phyloP scores from a whole-genome alignment of 2,888 invertebrate genomes.

The Drosophila siamana region DNA sequence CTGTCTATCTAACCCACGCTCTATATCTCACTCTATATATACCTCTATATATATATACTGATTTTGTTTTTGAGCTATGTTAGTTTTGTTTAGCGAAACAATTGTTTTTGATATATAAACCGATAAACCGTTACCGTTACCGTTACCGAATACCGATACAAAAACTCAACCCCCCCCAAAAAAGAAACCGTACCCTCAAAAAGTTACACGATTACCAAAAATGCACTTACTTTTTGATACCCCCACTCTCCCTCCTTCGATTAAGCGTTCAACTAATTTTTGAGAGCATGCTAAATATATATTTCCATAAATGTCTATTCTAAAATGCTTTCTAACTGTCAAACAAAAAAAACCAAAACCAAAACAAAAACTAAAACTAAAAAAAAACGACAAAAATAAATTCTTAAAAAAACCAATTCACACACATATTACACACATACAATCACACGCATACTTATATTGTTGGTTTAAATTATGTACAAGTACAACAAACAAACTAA shows the following conservation, averaged over 20 bases:
- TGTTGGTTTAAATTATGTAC: conserved; percentile 46
- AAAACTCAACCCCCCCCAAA: conserved; percentile 13
- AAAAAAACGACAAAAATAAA: conserved; percentile 34
- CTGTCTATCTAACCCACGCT: conserved; percentile 58
- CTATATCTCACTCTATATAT: conserved; percentile 56
- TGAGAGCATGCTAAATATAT: conserved; percentile 82
- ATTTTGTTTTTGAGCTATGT: conserved; percentile 79
- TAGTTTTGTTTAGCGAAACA: conserved; percentile 73
- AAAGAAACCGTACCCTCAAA: conserved; percentile 22
- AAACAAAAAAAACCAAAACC: conserved; percentile 43
- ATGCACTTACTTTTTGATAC: conserved; percentile 77
- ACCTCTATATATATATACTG: conserved; percentile 62
- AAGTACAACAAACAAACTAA: conserved; percentile 20
- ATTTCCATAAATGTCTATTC: conserved; percentile 82
- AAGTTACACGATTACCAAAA: conserved; percentile 57
- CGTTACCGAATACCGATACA: conserved; percentile 20
- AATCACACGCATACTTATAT: conserved; percentile 21
- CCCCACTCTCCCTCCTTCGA: conserved; percentile 63
- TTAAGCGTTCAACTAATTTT: conserved; percentile 82
- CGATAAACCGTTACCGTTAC: conserved; percentile 21
- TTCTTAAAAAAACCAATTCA: conserved; percentile 40
- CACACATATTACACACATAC: conserved; percentile 34
- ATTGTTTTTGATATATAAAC: conserved; percentile 59
- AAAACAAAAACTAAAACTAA: conserved; percentile 35
- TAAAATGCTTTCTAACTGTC: conserved; percentile 76